A percentile compares a stretch with the other conserved stretches of the same genome.
Conservation (phyloP, 2,888 invertebrate species). For the Pyrrhia umbra region DNA sequence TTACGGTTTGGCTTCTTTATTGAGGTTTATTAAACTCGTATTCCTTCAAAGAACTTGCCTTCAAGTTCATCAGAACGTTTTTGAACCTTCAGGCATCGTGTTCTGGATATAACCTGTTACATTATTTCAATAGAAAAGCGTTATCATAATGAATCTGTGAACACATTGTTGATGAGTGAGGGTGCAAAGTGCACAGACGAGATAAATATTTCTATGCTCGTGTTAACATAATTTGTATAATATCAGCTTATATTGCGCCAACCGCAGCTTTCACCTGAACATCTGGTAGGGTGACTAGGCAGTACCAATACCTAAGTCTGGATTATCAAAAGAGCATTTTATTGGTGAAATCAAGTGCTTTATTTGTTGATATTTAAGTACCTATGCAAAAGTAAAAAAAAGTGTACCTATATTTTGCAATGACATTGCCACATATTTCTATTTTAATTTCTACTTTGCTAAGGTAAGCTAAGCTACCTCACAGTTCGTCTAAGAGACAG, state of each 20-base stretch:
- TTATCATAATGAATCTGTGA: conserved; percentile 24
- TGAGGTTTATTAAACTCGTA: not conserved
- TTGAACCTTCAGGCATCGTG: too few relatives aligned
- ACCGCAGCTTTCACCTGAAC: conserved; percentile 28
- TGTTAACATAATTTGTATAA: conserved; percentile 36
- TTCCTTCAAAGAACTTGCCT: too few relatives aligned
- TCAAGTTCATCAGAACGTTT: too few relatives aligned
- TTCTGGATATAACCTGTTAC: too few relatives aligned
- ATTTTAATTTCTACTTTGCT: too few relatives aligned
- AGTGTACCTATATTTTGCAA: too few relatives aligned
- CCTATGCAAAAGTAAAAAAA: not conserved
- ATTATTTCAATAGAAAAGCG: conserved; percentile 1
- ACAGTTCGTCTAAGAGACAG: too few relatives aligned
- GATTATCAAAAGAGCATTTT: too few relatives aligned
- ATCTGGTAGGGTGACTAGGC: conserved; percentile 32
- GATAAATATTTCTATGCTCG: not conserved
- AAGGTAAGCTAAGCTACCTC: too few relatives aligned
- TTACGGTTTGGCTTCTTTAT: too few relatives aligned
- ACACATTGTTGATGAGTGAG: conserved; percentile 15
- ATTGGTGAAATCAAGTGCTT: too few relatives aligned
- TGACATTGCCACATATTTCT: too few relatives aligned
- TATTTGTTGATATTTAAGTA: not conserved
- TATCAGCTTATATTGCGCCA: conserved; percentile 31
- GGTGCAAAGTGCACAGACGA: conserved; percentile 7
- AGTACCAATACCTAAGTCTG: not conserved